Conservation (phyloP, 2,888 invertebrate genomes). For the Podotricha telesiphe region DNA sequence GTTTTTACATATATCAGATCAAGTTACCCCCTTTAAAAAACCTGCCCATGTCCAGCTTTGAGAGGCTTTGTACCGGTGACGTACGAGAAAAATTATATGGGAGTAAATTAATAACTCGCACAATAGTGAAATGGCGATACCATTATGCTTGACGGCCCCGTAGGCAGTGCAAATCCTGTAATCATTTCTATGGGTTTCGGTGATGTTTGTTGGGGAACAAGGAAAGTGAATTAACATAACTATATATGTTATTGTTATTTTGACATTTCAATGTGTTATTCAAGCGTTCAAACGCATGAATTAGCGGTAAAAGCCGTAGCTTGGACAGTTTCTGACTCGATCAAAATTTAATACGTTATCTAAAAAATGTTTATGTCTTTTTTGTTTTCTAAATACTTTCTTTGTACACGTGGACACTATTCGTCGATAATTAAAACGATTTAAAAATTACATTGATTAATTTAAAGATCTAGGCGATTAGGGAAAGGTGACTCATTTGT, state of each 20-base stretch:
- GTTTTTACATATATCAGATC: constrained; percentile 65
- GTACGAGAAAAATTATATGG: constrained; percentile 49
- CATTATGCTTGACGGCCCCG: constrained; percentile 23
- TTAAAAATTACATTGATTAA: no score
- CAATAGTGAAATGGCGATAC: constrained; percentile 30
- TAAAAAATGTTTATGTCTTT: no score
- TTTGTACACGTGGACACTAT: no score
- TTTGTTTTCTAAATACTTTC: no score
- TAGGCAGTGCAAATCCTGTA: background rate
- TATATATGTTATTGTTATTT: background rate
- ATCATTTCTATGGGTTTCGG: constrained; percentile 3
- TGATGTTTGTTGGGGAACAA: background rate
- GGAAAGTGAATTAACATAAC: background rate
- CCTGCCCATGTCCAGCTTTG: constrained; percentile 45
- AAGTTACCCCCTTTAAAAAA: constrained; percentile 39
- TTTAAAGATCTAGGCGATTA: no score
- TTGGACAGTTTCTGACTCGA: no score
- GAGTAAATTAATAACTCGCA: constrained; percentile 46
- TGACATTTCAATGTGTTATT: no score
- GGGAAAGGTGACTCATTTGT: no score
- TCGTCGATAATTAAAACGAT: no score
- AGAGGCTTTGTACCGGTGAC: constrained; percentile 46
- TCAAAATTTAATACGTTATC: no score
- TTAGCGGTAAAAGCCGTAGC: no score
- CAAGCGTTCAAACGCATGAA: no score